Evolutionary conservation across 2,113 vertebrate genomes (phyloP), one percentile per base, ranked within the genome.

Genomic region (Trematocara stigmaticum): DNA sequence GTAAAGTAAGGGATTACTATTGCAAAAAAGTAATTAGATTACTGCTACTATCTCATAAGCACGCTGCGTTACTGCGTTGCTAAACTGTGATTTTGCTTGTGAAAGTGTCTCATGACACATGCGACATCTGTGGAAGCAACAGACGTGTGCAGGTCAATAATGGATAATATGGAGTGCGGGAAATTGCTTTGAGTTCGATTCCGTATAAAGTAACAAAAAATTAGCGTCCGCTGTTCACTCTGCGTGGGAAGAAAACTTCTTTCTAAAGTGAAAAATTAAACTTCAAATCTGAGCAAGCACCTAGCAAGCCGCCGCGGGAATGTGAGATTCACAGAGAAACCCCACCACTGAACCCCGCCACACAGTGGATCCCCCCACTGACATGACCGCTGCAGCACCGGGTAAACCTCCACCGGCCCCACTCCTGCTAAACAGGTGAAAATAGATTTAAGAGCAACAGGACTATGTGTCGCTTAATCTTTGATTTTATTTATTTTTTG

Each of bases 361-460:
- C 49, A 51, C 49, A 52, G 49, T n/a, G 18, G 18, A 52, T n/a
- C 8, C 49, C 49, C 0, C 49, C 0, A 52, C 0, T 34, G 56
- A 59, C 5, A 34, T 59, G 3, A 59, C 29, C 0, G 5, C 1
- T 59, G 57, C 29, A 18, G 57, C 57, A 59, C 56, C 0, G 5
- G 56, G 29, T 18, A 59, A 34, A 6, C 29, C 29, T 18, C 56
- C 56, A 59, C 15, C 15, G 1, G 3, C 29, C 5, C 8, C 15
- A 34, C 56, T 34, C 15, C 29, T 59, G 15, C 57, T 34, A 61
- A 61, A 61, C 29, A 34, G 2, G 57, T 18, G 29, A 61, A 34
- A 61, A 34, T 61, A 61, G 29, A 61, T 61, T 61, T 61, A 61
- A 61, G 57, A 61, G 57, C 5, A 23, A 23, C 23, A 23, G 23